Base-by-base conservation (phyloP, 1,140 invertebrate species). In the Spodoptera frugiperda region DNA sequence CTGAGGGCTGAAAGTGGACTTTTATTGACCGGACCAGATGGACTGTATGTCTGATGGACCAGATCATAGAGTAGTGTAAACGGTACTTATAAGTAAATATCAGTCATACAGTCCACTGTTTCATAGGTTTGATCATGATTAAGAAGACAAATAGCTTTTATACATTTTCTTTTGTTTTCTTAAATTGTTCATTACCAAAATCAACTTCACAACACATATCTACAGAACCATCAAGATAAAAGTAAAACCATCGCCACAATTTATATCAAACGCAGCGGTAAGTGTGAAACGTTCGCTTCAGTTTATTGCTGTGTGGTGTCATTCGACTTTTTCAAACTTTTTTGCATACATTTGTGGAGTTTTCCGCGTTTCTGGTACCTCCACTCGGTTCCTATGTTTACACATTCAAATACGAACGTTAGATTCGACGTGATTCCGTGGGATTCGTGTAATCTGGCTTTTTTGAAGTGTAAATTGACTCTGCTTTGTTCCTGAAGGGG, bases 311-410 rank as follows among this genome's bases (percentile, higher is more conserved):
- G 25, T 15, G 59, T 30, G 21, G 49, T 79, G 73, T 63, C 78
- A 79, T 71, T 79, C 67, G 63, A 76, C 57, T 63, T 79, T 79
- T 71, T 79, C 73, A 71, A n/a, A 76, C 57, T 63, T 79, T 79
- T 79, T 76, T 72, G 78, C 65, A 76, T 79, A 79, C 67, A 76
- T 65, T 74, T 54, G 15, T 15, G 8, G 6, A 68, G 65, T 68
- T 51, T 51, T 19, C 65, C 21, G 3, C 55, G 55, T 55, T 65
- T 72, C 51, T 12, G n/a, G 48, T n/a, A 39, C 25, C 15, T 61
- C 9, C 9, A 14, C 6, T 51, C n/a, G 44, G 65, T 67, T 49
- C 17, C 59, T 49, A 49, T 68, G 48, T 68, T 68, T 68, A 68
- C 65, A 68, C 21, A 51, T 68, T 68, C 65, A 68, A 68, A 68